Percentiles rank a stretch among this genome's conserved stretches.
Evolutionary conservation across 1,140 invertebrate species (phyloP).

Genomic region (Oncopodura yosiiana): DNA sequence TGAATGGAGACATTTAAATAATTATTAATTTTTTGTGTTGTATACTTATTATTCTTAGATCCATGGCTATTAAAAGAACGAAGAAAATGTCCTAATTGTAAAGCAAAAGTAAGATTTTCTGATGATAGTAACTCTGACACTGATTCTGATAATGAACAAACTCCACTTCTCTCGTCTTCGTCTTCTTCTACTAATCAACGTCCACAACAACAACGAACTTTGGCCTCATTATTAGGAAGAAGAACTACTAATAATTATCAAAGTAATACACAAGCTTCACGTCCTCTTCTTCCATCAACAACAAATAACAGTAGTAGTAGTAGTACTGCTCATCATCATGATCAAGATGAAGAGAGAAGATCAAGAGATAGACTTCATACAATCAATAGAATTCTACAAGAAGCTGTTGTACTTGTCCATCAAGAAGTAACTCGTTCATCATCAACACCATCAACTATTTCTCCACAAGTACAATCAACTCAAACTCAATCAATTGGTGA

Average conservation of each 20-base stretch:
- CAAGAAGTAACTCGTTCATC: too few species aligned
- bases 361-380: slow-evolving; percentile 4
- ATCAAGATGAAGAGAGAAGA: too few species aligned
- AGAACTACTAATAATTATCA: too few species aligned
- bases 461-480: too few species aligned
- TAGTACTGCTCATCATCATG: too few species aligned
- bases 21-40: slow-evolving; percentile 55
- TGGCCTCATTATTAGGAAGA: too few species aligned
- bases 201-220: too few species aligned
- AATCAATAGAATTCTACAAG: slow-evolving; percentile 7
- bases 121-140: slow-evolving; percentile 49
- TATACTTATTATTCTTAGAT: slow-evolving; percentile 95
- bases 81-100: slow-evolving; percentile 92
- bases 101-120: slow-evolving; percentile 80
- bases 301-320: too few species aligned
- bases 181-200: slow-evolving; percentile 1
- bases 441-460: too few species aligned
- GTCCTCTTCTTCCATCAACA: too few species aligned
- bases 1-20: slow-evolving; percentile 4
- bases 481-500: too few species aligned
- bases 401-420: slow-evolving; percentile 6
- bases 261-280: too few species aligned
- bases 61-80: slow-evolving; percentile 94
- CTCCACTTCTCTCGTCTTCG: slow-evolving; percentile 58
- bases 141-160: slow-evolving; percentile 48